These are phyloP conservation scores for Ceratina japonica DNA, from an alignment of 1,140 invertebrate species.

Conservation along the genomic window DNA sequence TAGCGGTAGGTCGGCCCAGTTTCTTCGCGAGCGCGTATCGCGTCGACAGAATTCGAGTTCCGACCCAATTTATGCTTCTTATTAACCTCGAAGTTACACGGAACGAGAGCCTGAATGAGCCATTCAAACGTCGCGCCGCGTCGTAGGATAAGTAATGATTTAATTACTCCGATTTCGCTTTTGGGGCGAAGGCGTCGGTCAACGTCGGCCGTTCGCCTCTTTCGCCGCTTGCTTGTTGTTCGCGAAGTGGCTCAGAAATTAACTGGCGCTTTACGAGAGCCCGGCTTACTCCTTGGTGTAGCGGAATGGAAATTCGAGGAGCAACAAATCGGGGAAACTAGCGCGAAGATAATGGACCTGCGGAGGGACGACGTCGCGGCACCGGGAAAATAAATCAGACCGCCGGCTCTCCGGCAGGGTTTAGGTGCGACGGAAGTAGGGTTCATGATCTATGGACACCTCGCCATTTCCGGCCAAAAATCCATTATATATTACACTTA, in stretches of 20 bases:
- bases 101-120: background rate
- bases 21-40: no score
- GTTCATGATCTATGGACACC: conserved; percentile 74
- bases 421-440: conserved; percentile 73
- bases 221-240: background rate
- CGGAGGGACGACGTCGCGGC: conserved; percentile 59
- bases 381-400: conserved; percentile 74
- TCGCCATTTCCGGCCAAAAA: conserved; percentile 74
- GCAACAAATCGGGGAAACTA: conserved; percentile 67
- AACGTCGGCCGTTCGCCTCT: background rate
- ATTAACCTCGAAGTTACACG: background rate
- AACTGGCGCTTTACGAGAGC: conserved; percentile 34
- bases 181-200: no score
- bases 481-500: conserved; percentile 76
- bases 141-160: background rate
- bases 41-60: no score
- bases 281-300: conserved; percentile 23
- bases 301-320: conserved; percentile 63
- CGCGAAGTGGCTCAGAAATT: conserved; percentile 3
- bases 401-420: conserved; percentile 62
- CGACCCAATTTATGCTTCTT: no score
- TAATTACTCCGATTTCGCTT: background rate
- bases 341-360: conserved; percentile 70
- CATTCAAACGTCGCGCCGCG: no score
- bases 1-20: background rate